Percentiles rank a stretch among this genome's conserved stretches.
Conservation (phyloP, 2,797 vertebrate species). For the Mormyrops boulengeri region DNA sequence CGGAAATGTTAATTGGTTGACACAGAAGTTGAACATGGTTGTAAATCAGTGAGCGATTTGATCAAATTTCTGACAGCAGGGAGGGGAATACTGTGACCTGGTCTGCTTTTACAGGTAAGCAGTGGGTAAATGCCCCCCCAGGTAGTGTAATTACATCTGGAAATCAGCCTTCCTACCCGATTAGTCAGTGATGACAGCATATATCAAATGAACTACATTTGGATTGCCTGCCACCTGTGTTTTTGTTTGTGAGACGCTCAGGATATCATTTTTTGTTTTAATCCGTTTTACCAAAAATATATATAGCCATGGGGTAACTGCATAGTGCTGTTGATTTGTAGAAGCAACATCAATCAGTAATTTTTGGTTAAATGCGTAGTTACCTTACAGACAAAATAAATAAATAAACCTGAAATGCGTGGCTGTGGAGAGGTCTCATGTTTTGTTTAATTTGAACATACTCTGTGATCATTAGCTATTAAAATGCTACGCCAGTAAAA, state of each 20-base stretch:
- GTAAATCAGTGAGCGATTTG: constrained; percentile 35
- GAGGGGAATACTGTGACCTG: constrained; percentile 28
- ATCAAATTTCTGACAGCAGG: constrained; percentile 31
- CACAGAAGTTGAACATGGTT: constrained; percentile 36
- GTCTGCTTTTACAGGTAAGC: constrained; percentile 17
- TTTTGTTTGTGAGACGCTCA: constrained; percentile 47
- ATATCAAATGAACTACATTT: constrained; percentile 37
- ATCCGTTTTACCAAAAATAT: constrained; percentile 28
- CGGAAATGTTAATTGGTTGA: constrained; percentile 50
- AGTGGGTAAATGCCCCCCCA: constrained; percentile 20
- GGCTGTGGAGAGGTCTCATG: constrained; percentile 42
- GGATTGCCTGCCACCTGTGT: constrained; percentile 41
- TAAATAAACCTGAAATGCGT: neutral
- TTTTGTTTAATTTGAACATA: constrained; percentile 29
- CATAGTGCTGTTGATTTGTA: constrained; percentile 36
- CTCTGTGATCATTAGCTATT: constrained; percentile 28
- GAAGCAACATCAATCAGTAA: constrained; percentile 14
- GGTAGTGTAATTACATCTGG: constrained; percentile 39
- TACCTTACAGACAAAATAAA: constrained; percentile 33
- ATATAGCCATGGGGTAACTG: constrained; percentile 24
- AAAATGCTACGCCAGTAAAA: constrained; percentile 31
- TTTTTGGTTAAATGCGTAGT: constrained; percentile 16
- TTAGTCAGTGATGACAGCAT: neutral
- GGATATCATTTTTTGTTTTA: constrained; percentile 15
- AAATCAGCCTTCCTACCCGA: constrained; percentile 21